Evolutionary conservation across 1,140 invertebrate species (phyloP).

Genomic region (Euwallacea fornicatus): DNA sequence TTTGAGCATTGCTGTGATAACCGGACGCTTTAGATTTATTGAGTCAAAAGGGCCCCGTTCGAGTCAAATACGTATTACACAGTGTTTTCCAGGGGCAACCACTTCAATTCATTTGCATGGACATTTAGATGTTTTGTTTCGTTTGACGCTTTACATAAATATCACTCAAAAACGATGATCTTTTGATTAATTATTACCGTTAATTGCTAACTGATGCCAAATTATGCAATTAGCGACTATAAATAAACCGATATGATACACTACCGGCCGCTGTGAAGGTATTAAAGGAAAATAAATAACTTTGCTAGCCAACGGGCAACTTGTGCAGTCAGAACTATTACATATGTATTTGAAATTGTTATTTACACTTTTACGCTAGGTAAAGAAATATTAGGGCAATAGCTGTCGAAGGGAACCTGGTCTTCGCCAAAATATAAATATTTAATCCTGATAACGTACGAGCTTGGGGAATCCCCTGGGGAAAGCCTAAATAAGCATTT

Average conservation of each 20-base stretch:
- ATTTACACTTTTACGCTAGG: not conserved
- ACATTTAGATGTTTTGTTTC: too few relatives aligned
- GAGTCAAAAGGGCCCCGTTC: not conserved
- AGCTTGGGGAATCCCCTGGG: constrained; percentile 6
- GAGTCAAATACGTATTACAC: constrained; percentile 11
- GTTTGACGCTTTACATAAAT: too few relatives aligned
- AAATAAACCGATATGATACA: constrained; percentile 7
- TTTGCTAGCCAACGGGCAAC: constrained; percentile 10
- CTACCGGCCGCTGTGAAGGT: not conserved
- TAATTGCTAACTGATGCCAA: constrained; percentile 10
- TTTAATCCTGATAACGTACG: constrained; percentile 16
- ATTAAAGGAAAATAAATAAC: constrained; percentile 22
- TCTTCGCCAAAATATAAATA: constrained; percentile 29
- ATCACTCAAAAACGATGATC: not conserved
- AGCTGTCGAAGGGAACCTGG: constrained; percentile 8
- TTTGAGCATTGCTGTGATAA: constrained; percentile 22
- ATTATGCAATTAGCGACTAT: constrained; percentile 24
- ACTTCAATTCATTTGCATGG: too few relatives aligned
- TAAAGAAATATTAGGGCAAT: constrained; percentile 3
- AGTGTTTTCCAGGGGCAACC: too few relatives aligned
- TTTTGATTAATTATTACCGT: constrained; percentile 3
- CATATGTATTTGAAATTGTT: constrained; percentile 1
- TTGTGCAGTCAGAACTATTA: not conserved
- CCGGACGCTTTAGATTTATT: constrained; percentile 23
- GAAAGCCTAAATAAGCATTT: constrained; percentile 19